Conservation (phyloP, 2,888 invertebrate genomes). For the Drosophila greeni region DNA sequence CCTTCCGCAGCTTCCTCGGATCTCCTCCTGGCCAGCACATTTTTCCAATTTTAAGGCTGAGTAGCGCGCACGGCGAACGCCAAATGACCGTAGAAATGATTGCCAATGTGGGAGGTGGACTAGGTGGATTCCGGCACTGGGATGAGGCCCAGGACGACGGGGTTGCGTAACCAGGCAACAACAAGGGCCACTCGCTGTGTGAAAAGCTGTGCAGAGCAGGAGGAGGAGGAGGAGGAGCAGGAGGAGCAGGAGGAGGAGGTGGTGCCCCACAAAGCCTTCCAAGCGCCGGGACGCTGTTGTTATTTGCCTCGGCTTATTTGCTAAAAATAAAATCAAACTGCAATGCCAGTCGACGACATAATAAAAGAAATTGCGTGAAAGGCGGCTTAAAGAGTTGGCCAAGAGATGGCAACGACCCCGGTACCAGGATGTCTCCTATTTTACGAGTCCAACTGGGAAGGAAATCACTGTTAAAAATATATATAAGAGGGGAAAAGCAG, state of each 20-base stretch:
- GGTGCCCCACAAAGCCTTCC: conserved; percentile 36
- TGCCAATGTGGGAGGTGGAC: conserved; percentile 51
- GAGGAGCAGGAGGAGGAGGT: background rate
- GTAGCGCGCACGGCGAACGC: conserved; percentile 64
- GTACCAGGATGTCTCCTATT: conserved; percentile 14
- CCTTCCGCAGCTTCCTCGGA: background rate
- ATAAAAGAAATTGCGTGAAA: conserved; percentile 60
- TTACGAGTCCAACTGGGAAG: conserved; percentile 15
- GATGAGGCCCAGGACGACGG: background rate
- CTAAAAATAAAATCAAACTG: conserved; percentile 68
- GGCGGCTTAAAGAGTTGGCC: conserved; percentile 45
- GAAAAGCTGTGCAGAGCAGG: conserved; percentile 1
- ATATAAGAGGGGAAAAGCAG: too few relatives aligned
- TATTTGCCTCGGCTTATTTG: conserved; percentile 66
- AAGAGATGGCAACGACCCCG: conserved; percentile 14
- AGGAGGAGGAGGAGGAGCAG: too few relatives aligned
- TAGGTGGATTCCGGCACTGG: background rate
- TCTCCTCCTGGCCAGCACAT: conserved; percentile 46
- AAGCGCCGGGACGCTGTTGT: conserved; percentile 32
- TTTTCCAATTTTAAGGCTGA: conserved; percentile 75
- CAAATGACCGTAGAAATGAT: conserved; percentile 71
- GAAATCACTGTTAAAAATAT: background rate
- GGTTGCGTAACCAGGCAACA: conserved; percentile 60
- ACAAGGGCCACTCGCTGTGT: conserved; percentile 55
- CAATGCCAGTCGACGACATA: conserved; percentile 44